Conservation (phyloP, 2,797 vertebrate species). For the Acipenser ruthenus region DNA sequence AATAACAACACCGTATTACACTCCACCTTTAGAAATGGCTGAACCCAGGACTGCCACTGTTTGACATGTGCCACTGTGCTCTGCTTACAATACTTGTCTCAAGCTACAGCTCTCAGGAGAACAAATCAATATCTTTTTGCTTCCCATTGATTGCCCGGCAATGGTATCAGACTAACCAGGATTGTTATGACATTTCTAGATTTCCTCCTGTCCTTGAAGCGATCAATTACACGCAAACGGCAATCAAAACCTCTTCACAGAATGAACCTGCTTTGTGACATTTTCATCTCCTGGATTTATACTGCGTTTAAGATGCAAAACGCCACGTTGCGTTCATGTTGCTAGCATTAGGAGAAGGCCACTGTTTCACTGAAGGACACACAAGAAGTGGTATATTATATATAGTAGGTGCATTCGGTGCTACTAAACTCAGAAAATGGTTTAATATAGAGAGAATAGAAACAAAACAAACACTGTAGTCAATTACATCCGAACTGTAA, state of each 20-base stretch:
- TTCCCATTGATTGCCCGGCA: constrained; percentile 70
- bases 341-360: background rate
- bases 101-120: constrained; percentile 64
- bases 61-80: constrained; percentile 62
- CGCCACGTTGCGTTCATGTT: background rate
- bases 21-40: constrained; percentile 40
- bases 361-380: no score
- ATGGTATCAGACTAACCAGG: constrained; percentile 70
- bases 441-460: no score
- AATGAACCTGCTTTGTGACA: constrained; percentile 76
- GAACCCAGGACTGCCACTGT: constrained; percentile 63
- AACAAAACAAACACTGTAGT: no score
- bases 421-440: no score
- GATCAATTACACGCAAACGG: constrained; percentile 74
- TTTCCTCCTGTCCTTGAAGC: constrained; percentile 78
- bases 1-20: no score
- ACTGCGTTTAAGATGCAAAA: constrained; percentile 38
- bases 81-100: constrained; percentile 53
- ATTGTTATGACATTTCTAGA: constrained; percentile 80
- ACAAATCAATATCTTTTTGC: constrained; percentile 74
- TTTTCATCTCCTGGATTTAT: constrained; percentile 77
- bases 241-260: constrained; percentile 80
- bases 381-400: no score
- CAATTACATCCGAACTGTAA: no score
- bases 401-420: no score